Evolutionary conservation across 2,113 vertebrate species (phyloP).

Genomic region (Dendropsophus ebraccatus): DNA sequence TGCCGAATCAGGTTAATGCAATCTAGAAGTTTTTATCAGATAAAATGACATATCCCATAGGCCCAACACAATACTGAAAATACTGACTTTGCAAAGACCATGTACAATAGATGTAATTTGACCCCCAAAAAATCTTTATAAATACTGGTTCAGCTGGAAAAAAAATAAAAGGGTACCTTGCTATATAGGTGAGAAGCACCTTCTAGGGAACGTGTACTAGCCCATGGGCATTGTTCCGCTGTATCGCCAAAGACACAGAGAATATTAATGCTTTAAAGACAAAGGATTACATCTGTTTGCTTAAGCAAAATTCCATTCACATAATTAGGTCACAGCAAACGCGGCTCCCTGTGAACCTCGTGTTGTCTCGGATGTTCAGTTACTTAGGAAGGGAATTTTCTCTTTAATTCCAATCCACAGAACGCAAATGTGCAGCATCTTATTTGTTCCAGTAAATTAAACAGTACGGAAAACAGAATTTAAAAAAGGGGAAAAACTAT

Average conservation of each 20-base stretch:
- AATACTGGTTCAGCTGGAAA: neutral
- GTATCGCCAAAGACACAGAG: neutral
- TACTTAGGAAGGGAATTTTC: neutral
- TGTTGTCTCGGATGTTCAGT: neutral
- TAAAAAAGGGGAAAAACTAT: conserved; percentile 1
- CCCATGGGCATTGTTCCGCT: neutral
- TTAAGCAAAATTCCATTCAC: neutral
- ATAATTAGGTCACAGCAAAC: conserved; percentile 13
- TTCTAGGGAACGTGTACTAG: neutral
- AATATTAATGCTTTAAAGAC: neutral
- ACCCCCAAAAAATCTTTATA: neutral
- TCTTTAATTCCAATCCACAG: conserved; percentile 24
- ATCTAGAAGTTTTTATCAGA: no score
- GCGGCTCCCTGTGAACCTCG: neutral
- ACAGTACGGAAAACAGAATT: conserved; percentile 18
- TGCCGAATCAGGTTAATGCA: no score
- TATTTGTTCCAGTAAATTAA: conserved; percentile 50
- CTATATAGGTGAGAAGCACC: neutral
- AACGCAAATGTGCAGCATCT: neutral
- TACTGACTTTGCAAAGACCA: neutral
- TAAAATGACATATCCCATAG: no score
- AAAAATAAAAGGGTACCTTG: neutral
- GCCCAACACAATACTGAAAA: no score
- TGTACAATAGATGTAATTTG: no score
- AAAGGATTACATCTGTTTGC: conserved; percentile 16